Base-by-base conservation (phyloP, 1,140 invertebrate species). In the Atta texana region DNA sequence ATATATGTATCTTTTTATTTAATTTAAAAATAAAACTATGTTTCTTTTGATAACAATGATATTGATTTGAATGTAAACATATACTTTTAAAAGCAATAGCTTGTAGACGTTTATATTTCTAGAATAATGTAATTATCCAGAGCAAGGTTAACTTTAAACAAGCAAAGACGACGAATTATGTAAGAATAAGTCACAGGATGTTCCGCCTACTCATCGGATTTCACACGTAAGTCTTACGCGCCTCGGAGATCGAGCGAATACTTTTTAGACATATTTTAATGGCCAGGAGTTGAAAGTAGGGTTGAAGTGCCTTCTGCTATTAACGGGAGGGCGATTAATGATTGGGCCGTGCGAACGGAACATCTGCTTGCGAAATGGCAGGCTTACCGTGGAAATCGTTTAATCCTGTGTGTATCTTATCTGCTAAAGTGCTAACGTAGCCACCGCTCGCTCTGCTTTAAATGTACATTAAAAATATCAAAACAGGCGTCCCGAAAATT, bases 381-480 rank as follows among this genome's bases (percentile, higher is more conserved):
- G 24, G 89, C 86, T 90, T 90, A 90, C 86, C 75, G 89, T 84
- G 81, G 55, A 90, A 90, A 90, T 90, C 86, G 80, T 76, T 64
- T 90, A 90, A 90, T 90, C 89, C 89, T 66, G 68, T 74, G 80
- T 88, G 75, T 90, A 88, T 90, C 89, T 90, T 90, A 87, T 87
- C 89, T 57, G 72, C 85, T 72, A 82, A 74, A 84, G 69, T 55
- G 80, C 69, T 34, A 75, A 75, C 80, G 69, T 61, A 39, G 69
- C 69, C 57, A 28, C 24, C 34, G 53, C 18, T 24, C 18, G 31
- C 18, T 59, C 53, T 21, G 49, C 34, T 34, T 74, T 49, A 61
- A 74, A 31, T 39, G 55, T 55, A 49, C 69, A 24, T 74, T 75
- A 84, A 84, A 84, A 84, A 61, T 49, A 51, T 18, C 28, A 24